phyloP scores from a whole-genome alignment of 2,113 vertebrate genomes.

The Henicopernis longicauda region DNA sequence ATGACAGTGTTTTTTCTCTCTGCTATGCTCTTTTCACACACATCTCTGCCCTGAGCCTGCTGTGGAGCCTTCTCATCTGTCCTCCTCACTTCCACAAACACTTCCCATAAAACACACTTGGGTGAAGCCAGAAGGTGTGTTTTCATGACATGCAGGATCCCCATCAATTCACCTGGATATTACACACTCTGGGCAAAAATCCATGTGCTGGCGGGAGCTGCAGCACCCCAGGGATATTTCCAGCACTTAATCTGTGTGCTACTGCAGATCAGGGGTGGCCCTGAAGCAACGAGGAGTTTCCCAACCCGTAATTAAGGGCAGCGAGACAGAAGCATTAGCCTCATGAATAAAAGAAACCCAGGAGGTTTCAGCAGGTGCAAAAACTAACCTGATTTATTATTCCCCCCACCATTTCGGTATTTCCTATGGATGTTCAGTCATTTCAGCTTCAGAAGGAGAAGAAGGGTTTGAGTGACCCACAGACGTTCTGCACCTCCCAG shows the following conservation, averaged over 20 bases:
- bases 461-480: not conserved
- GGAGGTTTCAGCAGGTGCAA: not conserved
- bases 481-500: not conserved
- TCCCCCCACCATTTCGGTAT: not conserved
- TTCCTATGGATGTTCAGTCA: not conserved
- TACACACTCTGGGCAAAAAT: not conserved
- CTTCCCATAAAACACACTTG: not conserved
- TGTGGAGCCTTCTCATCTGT: not conserved
- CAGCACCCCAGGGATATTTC: not conserved
- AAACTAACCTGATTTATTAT: not conserved
- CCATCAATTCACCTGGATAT: not conserved
- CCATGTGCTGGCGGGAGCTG: not conserved
- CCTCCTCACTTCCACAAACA: not conserved
- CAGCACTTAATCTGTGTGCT: not conserved
- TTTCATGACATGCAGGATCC: not conserved
- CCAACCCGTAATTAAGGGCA: not conserved
- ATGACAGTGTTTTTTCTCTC: not conserved
- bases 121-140: not conserved
- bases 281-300: not conserved
- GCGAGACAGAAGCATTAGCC: not conserved
- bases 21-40: rapidly evolving
- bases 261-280: not conserved
- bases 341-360: not conserved
- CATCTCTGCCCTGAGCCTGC: not conserved
- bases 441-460: not conserved